Evolutionary conservation across 2,888 invertebrate species (phyloP), one percentile per base, ranked within the genome.

Genomic region (Rotaria magnacalcarata): DNA sequence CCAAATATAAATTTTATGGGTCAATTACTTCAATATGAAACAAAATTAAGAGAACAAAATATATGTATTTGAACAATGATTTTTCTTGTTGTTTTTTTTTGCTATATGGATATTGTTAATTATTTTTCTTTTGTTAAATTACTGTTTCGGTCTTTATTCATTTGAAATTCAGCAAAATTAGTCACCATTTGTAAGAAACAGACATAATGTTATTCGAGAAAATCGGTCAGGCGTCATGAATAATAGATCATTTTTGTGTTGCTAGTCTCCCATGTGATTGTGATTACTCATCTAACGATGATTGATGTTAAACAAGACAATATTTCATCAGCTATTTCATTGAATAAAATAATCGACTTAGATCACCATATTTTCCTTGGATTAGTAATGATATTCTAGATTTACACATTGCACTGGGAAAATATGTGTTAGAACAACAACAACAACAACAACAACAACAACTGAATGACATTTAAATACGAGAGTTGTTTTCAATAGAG

Each of bases 1-100:
- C 80, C 80, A n/a, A 80, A 80, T 47, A 11, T 80, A 14, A 47
- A 47, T 47, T 80, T 80, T n/a, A 43, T 80, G 43, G 80, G 80
- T 8, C 80, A 80, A 80, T n/a, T 80, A 80, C 80, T 80, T 47
- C 47, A 47, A 80, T 80, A 80, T n/a, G 80, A 80, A 80, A 47
- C 47, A 34, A 34, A 27, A 41, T 67, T 67, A 19, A 19, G 27
- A 67, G 67, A 27, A 19, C 67, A 34, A 67, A 67, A 34, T 19
- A 34, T 34, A 34, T 34, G 34, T 67, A 34, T 19, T 34, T 67
- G 5, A 67, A 34, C 16, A 19, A 8, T 24, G 5, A 56, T 8
- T 52, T 52, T 52, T 52, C 52, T 24, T 56, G 5, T 24, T 24
- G 4, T 56, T 24, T 56, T 56, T 56, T 56, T 24, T 24, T 4